Percentiles rank a stretch among this genome's conserved stretches.
Conservation (phyloP, 2,888 invertebrate species). For the Microctonus aethiopoides region DNA sequence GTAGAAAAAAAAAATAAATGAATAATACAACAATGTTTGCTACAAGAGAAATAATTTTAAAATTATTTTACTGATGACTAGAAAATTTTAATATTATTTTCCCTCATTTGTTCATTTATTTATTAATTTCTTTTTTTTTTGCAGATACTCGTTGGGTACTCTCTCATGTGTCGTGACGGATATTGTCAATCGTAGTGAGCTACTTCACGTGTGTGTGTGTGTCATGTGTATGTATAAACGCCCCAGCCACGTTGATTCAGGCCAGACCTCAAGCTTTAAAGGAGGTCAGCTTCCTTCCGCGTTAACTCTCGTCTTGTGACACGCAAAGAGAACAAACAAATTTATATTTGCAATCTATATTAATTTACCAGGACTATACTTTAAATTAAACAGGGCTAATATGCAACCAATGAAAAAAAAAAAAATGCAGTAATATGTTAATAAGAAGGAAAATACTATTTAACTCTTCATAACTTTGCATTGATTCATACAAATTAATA, state of each 20-base stretch:
- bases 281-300: slow-evolving; percentile 36
- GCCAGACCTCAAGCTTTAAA: slow-evolving; percentile 29
- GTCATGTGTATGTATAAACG: background rate
- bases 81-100: background rate
- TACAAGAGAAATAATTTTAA: background rate
- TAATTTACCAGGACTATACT: background rate
- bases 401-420: background rate
- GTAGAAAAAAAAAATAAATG: background rate
- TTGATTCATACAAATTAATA: background rate
- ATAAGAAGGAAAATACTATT: background rate
- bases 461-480: background rate
- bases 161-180: slow-evolving; percentile 8
- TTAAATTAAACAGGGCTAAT: background rate
- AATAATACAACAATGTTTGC: background rate
- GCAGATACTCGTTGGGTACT: background rate
- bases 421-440: background rate
- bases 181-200: slow-evolving; percentile 29
- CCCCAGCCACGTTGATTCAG: slow-evolving; percentile 27
- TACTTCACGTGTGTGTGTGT: slow-evolving; percentile 9
- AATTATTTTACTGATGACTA: background rate
- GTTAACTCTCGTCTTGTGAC: slow-evolving; percentile 3
- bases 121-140: slow-evolving; percentile 10
- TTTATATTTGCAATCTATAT: background rate
- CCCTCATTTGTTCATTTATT: background rate
- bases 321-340: background rate